These are phyloP conservation scores for Auanema freiburgensis DNA, from an alignment of 2,888 invertebrate genomes.

Conservation along the genomic window DNA sequence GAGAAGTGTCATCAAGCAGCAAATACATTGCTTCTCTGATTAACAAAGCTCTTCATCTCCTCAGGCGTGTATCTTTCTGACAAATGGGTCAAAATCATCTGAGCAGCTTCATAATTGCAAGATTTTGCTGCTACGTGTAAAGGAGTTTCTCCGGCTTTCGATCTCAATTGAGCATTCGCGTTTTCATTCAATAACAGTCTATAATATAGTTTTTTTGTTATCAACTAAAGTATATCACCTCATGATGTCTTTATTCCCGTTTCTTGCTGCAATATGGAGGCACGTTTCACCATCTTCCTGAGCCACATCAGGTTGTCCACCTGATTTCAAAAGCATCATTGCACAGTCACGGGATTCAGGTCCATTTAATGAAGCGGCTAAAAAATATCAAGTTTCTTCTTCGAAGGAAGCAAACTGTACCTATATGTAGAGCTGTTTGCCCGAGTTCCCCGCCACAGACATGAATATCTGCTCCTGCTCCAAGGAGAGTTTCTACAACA, in stretches of 20 bases:
- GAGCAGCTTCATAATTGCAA: slow-evolving; percentile 79
- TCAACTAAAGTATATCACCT: too few species aligned
- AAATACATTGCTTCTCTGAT: slow-evolving; percentile 50
- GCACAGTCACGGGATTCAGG: slow-evolving; percentile 86
- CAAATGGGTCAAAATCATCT: slow-evolving; percentile 81
- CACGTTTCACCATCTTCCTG: slow-evolving; percentile 94
- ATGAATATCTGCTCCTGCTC: slow-evolving; percentile 95
- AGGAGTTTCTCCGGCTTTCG: slow-evolving; percentile 88
- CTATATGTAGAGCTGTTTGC: slow-evolving; percentile 95
- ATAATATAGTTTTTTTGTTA: slow-evolving; percentile 67
- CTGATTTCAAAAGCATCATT: slow-evolving; percentile 93
- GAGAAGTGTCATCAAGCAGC: background rate
- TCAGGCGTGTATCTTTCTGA: slow-evolving; percentile 45
- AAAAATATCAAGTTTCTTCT: background rate
- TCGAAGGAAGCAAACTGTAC: slow-evolving; percentile 65
- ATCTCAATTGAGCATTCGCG: slow-evolving; percentile 80
- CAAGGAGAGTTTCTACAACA: slow-evolving; percentile 72
- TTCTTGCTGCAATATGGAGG: slow-evolving; percentile 89
- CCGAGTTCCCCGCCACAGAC: slow-evolving; percentile 77
- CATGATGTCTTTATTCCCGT: slow-evolving; percentile 83
- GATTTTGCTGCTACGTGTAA: slow-evolving; percentile 85
- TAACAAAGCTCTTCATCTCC: slow-evolving; percentile 54
- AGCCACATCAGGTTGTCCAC: slow-evolving; percentile 90
- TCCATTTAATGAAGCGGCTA: slow-evolving; percentile 50
- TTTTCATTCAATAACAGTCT: slow-evolving; percentile 86